Conservation (phyloP, 2,113 vertebrate genomes). For the Craseonycteris thonglongyai region DNA sequence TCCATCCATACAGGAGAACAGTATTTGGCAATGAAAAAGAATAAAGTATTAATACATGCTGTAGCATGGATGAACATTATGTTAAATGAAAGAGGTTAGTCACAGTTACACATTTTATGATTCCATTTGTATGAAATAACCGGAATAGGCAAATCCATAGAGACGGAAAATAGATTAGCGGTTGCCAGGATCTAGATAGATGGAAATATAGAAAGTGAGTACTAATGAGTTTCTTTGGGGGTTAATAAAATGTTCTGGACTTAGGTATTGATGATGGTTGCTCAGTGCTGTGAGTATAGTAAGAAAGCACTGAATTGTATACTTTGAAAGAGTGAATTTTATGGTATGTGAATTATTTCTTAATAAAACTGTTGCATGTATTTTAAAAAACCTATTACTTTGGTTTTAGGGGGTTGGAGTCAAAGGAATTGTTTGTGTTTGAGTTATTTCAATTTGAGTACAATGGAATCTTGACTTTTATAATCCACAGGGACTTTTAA, state of each 20-base stretch:
- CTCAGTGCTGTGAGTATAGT: background rate
- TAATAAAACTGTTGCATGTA: background rate
- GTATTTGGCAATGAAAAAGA: background rate
- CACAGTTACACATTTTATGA: background rate
- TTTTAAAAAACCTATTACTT: background rate
- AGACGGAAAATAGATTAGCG: background rate
- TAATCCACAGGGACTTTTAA: background rate
- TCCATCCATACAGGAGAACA: background rate
- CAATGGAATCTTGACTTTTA: background rate
- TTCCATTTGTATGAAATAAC: background rate
- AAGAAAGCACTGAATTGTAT: background rate
- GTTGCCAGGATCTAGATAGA: background rate
- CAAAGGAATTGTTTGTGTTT: background rate
- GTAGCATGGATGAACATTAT: background rate
- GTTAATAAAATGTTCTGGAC: background rate
- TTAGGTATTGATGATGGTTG: background rate
- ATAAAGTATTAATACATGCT: background rate
- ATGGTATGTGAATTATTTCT: background rate
- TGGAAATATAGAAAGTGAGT: background rate
- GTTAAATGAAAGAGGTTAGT: background rate
- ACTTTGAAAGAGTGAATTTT: background rate
- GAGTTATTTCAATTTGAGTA: background rate
- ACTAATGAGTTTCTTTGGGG: background rate
- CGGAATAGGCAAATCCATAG: background rate
- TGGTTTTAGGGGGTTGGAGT: background rate